These are phyloP conservation scores for Andricus quercusramuli DNA, from an alignment of 2,888 invertebrate species.

Conservation along the genomic window DNA sequence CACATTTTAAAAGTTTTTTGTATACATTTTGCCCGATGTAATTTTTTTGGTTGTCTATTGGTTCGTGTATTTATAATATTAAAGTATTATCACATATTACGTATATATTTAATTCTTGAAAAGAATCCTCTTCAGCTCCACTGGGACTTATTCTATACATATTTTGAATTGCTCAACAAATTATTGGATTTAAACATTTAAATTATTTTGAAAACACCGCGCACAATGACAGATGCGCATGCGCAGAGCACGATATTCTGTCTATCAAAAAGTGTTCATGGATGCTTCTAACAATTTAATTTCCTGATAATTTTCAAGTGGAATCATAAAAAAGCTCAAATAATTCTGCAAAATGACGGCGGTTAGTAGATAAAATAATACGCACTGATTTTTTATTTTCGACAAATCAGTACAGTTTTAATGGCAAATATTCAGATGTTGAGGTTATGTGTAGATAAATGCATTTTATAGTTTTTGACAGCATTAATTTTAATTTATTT, in stretches of 20 bases:
- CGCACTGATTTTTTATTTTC: background rate
- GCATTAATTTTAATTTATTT: constrained; percentile 36
- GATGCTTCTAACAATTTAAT: background rate
- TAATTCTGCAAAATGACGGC: background rate
- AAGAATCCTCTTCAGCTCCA: no score
- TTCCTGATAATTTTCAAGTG: background rate
- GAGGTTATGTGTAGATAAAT: constrained; percentile 15
- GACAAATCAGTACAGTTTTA: background rate
- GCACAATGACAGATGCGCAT: background rate
- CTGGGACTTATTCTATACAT: no score
- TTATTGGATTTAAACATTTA: background rate
- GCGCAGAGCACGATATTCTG: background rate
- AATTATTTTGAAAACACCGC: background rate
- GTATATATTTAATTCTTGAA: no score
- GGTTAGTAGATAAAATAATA: background rate
- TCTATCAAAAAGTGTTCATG: background rate
- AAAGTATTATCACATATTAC: no score
- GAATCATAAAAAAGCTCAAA: background rate
- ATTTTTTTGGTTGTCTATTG: no score
- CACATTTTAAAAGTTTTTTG: no score
- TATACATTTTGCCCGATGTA: no score
- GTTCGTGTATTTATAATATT: no score
- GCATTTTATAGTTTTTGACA: background rate
- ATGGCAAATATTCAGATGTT: background rate
- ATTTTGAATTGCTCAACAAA: background rate